Conservation (phyloP, 2,113 vertebrate genomes). For the Lepidothrix coronata region DNA sequence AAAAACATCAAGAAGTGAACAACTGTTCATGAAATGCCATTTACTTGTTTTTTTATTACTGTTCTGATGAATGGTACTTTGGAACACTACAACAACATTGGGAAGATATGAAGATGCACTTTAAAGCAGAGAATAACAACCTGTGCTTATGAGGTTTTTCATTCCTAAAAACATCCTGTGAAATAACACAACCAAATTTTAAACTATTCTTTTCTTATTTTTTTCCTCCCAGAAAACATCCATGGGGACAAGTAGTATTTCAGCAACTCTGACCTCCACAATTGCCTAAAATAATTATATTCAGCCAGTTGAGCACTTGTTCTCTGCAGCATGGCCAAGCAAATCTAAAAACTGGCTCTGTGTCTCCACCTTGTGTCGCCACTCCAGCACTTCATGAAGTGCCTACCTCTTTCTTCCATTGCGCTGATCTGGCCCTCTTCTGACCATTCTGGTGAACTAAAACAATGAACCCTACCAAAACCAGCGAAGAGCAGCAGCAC, state of each 20-base stretch:
- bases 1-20: conserved; percentile 1
- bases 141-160: not conserved
- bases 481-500: not conserved
- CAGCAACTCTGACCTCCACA: not conserved
- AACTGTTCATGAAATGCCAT: not conserved
- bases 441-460: not conserved
- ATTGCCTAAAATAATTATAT: not conserved
- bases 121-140: not conserved
- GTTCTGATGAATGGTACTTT: not conserved
- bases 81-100: not conserved
- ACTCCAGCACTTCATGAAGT: not conserved
- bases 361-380: not conserved
- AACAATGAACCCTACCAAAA: not conserved
- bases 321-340: not conserved
- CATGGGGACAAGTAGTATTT: not conserved
- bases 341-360: not conserved
- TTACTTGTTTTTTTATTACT: not conserved
- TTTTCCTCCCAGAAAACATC: not conserved
- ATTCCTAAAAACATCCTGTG: not conserved
- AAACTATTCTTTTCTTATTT: not conserved
- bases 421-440: not conserved
- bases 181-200: not conserved
- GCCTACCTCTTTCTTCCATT: not conserved
- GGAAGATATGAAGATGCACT: not conserved
- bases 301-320: not conserved